Percentiles rank a stretch among this genome's conserved stretches.
Conservation (phyloP, 2,113 vertebrate genomes). For the Oostethus manadensis region DNA sequence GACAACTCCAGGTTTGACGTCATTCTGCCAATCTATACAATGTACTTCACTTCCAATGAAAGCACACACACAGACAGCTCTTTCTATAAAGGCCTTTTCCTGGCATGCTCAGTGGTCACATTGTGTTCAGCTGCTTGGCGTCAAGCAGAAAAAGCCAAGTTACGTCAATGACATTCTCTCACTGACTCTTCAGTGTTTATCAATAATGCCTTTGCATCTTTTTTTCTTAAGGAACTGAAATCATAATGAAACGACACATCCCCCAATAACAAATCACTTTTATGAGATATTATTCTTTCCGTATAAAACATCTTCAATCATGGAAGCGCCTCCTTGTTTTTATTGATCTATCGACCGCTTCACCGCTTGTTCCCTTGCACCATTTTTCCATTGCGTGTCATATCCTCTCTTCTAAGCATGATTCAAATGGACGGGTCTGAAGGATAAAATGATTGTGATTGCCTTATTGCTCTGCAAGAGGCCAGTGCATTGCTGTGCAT, state of each 20-base stretch:
- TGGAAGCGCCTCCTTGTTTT: background rate
- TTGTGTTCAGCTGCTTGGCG: conserved; percentile 56
- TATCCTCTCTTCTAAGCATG: conserved; percentile 5
- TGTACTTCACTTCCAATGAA: background rate
- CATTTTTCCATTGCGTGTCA: conserved; percentile 17
- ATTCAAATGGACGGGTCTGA: conserved; percentile 21
- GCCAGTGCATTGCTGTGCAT: conserved; percentile 43
- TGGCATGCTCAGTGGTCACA: conserved; percentile 54
- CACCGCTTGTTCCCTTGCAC: conserved; percentile 10
- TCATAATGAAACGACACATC: background rate
- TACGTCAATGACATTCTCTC: conserved; percentile 61
- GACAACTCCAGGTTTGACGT: background rate
- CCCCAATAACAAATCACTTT: background rate
- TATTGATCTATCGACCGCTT: conserved; percentile 15
- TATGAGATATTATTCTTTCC: background rate
- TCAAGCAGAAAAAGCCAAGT: conserved; percentile 43
- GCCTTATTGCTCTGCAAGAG: conserved; percentile 26
- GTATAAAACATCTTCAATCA: background rate
- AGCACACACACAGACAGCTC: conserved; percentile 6
- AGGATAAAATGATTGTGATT: conserved; percentile 42
- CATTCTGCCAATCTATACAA: background rate
- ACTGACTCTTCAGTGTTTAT: conserved; percentile 42
- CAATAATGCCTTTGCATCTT: conserved; percentile 52
- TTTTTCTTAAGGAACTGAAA: background rate
- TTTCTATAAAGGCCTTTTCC: conserved; percentile 34